These are phyloP conservation scores for Eupithecia vulgata DNA, from an alignment of 2,888 invertebrate genomes.

Conservation along the genomic window DNA sequence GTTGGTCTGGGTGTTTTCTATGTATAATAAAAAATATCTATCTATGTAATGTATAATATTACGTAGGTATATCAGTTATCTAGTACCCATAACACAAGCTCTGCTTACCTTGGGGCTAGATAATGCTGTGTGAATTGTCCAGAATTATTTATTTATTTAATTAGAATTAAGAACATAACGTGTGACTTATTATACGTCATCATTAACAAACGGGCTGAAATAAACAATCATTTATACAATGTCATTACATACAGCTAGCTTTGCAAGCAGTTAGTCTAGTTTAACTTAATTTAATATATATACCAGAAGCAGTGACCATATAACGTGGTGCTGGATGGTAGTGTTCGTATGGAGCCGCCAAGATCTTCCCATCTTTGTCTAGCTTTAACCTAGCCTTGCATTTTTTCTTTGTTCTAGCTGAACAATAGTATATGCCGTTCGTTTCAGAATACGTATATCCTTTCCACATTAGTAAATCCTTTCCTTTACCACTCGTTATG, in stretches of 20 bases:
- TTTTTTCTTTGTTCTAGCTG: background rate
- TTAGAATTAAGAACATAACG: too few species aligned
- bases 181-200: too few species aligned
- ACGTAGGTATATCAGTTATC: too few species aligned
- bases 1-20: too few species aligned
- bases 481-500: constrained; percentile 20
- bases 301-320: background rate
- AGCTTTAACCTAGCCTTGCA: constrained; percentile 4
- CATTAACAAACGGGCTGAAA: background rate
- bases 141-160: too few species aligned
- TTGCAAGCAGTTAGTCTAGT: background rate
- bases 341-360: background rate
- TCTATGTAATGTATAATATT: too few species aligned
- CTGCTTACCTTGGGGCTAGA: too few species aligned
- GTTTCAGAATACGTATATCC: constrained; percentile 29
- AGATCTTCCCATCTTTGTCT: background rate
- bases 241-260: background rate
- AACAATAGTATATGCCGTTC: constrained; percentile 10
- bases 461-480: constrained; percentile 23
- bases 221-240: background rate
- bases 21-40: too few species aligned
- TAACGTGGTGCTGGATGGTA: constrained; percentile 2
- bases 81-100: too few species aligned
- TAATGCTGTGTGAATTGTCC: too few species aligned
- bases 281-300: background rate